Evolutionary conservation across 2,113 vertebrate species (phyloP).

Genomic region (Scartelaos histophorus): DNA sequence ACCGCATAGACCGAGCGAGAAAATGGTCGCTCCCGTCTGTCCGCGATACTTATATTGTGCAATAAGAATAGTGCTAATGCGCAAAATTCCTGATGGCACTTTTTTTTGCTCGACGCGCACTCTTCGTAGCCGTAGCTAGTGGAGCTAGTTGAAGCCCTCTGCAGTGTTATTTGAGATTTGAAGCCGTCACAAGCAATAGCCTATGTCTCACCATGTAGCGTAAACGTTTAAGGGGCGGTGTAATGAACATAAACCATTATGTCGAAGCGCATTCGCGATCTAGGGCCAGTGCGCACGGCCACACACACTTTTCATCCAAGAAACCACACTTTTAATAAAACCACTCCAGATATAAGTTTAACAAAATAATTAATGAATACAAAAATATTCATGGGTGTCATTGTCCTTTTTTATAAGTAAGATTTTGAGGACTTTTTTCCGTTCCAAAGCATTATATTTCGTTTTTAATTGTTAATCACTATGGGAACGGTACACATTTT

Average conservation of each 20-base stretch:
- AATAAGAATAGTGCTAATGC: slow-evolving; percentile 42
- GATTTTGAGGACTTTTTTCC: no score
- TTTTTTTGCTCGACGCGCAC: slow-evolving; percentile 48
- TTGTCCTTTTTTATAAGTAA: no score
- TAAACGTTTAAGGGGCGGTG: slow-evolving; percentile 84
- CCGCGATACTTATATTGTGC: slow-evolving; percentile 39
- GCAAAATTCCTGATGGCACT: slow-evolving; percentile 46
- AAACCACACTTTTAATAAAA: not conserved
- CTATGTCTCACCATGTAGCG: slow-evolving; percentile 80
- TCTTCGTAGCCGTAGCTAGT: slow-evolving; percentile 52
- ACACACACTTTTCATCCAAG: slow-evolving; percentile 5
- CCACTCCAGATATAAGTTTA: not conserved
- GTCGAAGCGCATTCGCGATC: slow-evolving; percentile 67
- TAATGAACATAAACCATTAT: slow-evolving; percentile 81
- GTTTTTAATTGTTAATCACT: no score
- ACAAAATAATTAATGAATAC: not conserved
- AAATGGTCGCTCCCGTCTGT: slow-evolving; percentile 65
- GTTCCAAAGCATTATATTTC: no score
- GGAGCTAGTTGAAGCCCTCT: slow-evolving; percentile 67
- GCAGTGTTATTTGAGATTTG: slow-evolving; percentile 84
- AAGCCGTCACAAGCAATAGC: slow-evolving; percentile 81
- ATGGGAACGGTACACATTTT: no score
- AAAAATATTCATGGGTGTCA: not conserved
- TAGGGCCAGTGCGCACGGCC: slow-evolving; percentile 7
- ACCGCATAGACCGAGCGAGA: slow-evolving; percentile 47